Percentiles rank a stretch among this genome's conserved stretches.
Evolutionary conservation across 1,140 invertebrate genomes (phyloP).

Genomic region (Drosophila persimilis): DNA sequence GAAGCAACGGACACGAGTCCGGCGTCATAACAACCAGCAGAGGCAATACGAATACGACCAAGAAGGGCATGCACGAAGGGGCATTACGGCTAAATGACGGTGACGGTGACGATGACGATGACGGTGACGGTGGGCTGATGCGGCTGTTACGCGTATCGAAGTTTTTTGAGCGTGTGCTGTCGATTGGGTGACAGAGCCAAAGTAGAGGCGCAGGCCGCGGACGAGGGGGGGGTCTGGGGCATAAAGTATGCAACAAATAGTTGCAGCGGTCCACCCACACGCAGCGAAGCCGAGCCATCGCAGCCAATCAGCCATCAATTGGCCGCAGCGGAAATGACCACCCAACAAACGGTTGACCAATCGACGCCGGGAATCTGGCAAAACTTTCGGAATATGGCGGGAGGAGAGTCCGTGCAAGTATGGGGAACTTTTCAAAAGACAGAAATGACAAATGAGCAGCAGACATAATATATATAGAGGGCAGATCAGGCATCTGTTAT

Average conservation of each 20-base stretch:
- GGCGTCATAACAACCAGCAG: slow-evolving; percentile 38
- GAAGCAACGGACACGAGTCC: slow-evolving; percentile 5
- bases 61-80: too few relatives aligned
- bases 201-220: slow-evolving; percentile 3
- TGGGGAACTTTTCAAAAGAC: too few relatives aligned
- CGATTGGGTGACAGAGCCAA: slow-evolving; percentile 48
- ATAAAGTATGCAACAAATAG: slow-evolving; percentile 71
- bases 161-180: slow-evolving; percentile 66
- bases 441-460: too few relatives aligned
- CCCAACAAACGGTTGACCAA: not conserved
- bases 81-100: slow-evolving; percentile 28
- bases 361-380: too few relatives aligned
- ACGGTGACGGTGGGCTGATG: too few relatives aligned
- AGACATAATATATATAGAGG: too few relatives aligned
- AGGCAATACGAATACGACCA: too few relatives aligned
- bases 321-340: slow-evolving; percentile 25
- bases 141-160: slow-evolving; percentile 59
- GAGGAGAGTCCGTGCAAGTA: too few relatives aligned
- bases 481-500: too few relatives aligned
- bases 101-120: not conserved
- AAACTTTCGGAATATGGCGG: too few relatives aligned
- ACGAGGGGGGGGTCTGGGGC: not conserved
- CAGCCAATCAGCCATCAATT: slow-evolving; percentile 30
- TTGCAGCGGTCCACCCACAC: slow-evolving; percentile 10
- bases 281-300: too few relatives aligned